Conservation (phyloP, 2,888 invertebrate species). For the Troilus luridus region DNA sequence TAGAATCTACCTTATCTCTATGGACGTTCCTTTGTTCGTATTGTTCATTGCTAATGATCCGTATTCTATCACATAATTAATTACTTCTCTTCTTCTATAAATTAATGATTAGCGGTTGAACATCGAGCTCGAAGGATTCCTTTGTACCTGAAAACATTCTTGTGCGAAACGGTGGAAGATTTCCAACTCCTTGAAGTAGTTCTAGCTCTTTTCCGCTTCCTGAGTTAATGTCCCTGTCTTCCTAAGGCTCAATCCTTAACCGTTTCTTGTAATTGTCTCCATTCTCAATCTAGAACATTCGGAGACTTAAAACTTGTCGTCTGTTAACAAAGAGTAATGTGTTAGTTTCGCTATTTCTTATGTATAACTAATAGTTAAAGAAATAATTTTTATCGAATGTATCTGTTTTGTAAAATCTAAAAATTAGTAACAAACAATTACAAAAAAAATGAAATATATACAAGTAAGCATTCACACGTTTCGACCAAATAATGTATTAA, state of each 20-base stretch:
- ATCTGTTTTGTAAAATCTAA: too few species aligned
- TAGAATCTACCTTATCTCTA: background rate
- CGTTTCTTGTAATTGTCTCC: conserved; percentile 1
- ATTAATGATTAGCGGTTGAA: background rate
- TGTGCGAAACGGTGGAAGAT: background rate
- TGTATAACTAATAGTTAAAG: background rate
- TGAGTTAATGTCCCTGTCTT: background rate
- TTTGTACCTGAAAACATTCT: background rate
- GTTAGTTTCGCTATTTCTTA: background rate
- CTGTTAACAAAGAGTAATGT: background rate
- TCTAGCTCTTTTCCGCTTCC: background rate
- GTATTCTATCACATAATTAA: background rate
- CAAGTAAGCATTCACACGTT: too few species aligned
- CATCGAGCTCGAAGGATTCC: background rate
- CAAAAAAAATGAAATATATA: background rate
- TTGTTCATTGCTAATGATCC: background rate
- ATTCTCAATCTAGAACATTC: background rate
- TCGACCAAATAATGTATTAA: too few species aligned
- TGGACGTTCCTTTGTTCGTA: background rate
- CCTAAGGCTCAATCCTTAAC: background rate
- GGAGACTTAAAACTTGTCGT: background rate
- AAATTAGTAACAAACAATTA: too few species aligned
- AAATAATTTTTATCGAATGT: background rate
- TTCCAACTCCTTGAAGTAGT: background rate
- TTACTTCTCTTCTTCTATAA: background rate